Evolutionary conservation across 2,797 vertebrate genomes (phyloP).

Genomic region (Saxicola maurus): DNA sequence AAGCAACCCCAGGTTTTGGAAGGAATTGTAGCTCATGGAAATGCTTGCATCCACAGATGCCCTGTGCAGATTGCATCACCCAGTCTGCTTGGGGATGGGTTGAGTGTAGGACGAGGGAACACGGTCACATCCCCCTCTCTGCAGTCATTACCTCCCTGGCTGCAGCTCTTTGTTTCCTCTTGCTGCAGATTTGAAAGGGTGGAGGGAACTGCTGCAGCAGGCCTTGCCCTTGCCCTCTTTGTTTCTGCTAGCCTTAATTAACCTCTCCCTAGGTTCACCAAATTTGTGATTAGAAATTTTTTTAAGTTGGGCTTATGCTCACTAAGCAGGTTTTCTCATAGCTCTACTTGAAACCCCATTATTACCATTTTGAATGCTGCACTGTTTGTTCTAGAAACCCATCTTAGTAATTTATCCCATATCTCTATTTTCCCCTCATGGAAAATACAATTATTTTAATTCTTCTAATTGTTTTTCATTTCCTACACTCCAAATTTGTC

Average conservation of each 20-base stretch:
- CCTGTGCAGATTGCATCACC: not conserved
- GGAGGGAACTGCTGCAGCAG: constrained; percentile 7
- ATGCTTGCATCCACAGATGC: not conserved
- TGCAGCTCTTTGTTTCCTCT: constrained; percentile 5
- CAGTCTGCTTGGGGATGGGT: not conserved
- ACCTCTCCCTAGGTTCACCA: constrained; percentile 44
- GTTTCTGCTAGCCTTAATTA: constrained; percentile 52
- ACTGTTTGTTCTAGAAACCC: constrained; percentile 46
- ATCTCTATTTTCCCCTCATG: constrained; percentile 63
- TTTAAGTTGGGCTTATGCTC: constrained; percentile 20
- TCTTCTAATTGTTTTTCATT: constrained; percentile 68
- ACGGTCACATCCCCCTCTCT: not conserved
- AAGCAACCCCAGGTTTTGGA: not conserved
- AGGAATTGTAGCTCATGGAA: not conserved
- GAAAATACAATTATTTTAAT: constrained; percentile 68
- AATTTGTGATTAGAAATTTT: constrained; percentile 51
- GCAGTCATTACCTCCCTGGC: not conserved
- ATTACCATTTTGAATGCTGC: constrained; percentile 44
- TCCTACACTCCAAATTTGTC: constrained; percentile 56
- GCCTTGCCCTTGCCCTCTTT: constrained; percentile 57
- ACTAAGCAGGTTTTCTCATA: constrained; percentile 48
- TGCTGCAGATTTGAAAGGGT: constrained; percentile 3
- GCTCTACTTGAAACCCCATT: constrained; percentile 55
- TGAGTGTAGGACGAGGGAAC: not conserved
- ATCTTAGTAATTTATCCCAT: constrained; percentile 61